These are phyloP conservation scores for Arothron firmamentum DNA, from an alignment of 2,113 vertebrate genomes.

Conservation along the genomic window DNA sequence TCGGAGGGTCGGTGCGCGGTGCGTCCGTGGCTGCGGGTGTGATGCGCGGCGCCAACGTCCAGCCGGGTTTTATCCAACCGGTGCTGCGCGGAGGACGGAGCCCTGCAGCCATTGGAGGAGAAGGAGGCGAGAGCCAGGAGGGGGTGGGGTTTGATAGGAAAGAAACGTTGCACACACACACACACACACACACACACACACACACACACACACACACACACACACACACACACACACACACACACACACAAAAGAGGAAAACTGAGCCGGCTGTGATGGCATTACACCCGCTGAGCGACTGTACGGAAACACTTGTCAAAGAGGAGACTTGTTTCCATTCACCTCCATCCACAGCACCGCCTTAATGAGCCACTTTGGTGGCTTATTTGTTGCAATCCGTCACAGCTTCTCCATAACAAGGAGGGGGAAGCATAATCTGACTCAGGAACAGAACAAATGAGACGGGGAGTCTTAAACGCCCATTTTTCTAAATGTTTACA, in stretches of 20 bases:
- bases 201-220: neutral
- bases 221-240: neutral
- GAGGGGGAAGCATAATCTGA: constrained; percentile 8
- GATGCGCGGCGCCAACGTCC: constrained; percentile 29
- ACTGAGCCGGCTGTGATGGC: constrained; percentile 42
- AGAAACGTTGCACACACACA: neutral
- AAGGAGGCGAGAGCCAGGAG: constrained; percentile 16
- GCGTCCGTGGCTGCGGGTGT: constrained; percentile 4
- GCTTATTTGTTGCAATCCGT: constrained; percentile 54
- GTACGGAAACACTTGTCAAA: constrained; percentile 70
- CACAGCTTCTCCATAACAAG: constrained; percentile 39
- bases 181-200: constrained; percentile 1
- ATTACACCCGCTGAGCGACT: constrained; percentile 47
- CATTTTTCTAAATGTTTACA: too few relatives aligned
- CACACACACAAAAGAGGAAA: neutral
- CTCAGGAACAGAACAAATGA: neutral
- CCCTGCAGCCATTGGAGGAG: constrained; percentile 66
- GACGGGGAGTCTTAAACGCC: too few relatives aligned
- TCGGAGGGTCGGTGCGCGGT: neutral
- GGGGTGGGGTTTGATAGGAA: constrained; percentile 42
- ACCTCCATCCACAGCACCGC: constrained; percentile 48
- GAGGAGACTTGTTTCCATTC: constrained; percentile 65
- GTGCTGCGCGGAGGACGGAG: constrained; percentile 48
- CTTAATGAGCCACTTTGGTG: constrained; percentile 59
- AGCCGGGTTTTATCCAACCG: constrained; percentile 71